These are phyloP conservation scores for Zaprionus tsacasi DNA, from an alignment of 1,140 invertebrate species.

Conservation along the genomic window DNA sequence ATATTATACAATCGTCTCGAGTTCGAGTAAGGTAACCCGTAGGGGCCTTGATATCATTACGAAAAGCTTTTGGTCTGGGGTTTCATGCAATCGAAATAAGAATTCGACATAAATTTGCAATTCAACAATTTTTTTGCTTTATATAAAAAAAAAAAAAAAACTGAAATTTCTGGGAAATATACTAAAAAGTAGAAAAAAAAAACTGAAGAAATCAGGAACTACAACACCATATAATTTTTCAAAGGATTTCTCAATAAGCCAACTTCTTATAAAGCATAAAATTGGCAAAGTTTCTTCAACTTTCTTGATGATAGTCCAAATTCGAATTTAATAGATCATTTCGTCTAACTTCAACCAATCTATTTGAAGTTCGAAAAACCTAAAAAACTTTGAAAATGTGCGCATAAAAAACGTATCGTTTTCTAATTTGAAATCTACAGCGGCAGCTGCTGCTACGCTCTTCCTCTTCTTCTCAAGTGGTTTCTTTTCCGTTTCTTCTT, in stretches of 20 bases:
- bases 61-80: not conserved
- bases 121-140: too few species aligned
- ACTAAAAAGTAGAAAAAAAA: too few species aligned
- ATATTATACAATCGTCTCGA: not conserved
- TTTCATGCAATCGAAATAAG: too few species aligned
- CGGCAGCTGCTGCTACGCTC: not conserved
- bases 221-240: too few species aligned
- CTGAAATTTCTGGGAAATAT: too few species aligned
- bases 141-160: too few species aligned
- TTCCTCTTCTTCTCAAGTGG: not conserved
- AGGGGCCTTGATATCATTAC: not conserved
- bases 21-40: not conserved
- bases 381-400: not conserved
- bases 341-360: not conserved
- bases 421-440: constrained; percentile 3
- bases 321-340: not conserved
- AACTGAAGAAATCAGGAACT: too few species aligned
- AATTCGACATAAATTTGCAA: too few species aligned
- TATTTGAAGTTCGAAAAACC: not conserved
- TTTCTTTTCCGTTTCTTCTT: constrained; percentile 6
- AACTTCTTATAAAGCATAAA: not conserved
- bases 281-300: not conserved
- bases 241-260: too few species aligned
- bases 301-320: not conserved
- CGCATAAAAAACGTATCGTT: not conserved